These are phyloP conservation scores for Hermodice carunculata DNA, from an alignment of 2,888 invertebrate species.

Conservation along the genomic window DNA sequence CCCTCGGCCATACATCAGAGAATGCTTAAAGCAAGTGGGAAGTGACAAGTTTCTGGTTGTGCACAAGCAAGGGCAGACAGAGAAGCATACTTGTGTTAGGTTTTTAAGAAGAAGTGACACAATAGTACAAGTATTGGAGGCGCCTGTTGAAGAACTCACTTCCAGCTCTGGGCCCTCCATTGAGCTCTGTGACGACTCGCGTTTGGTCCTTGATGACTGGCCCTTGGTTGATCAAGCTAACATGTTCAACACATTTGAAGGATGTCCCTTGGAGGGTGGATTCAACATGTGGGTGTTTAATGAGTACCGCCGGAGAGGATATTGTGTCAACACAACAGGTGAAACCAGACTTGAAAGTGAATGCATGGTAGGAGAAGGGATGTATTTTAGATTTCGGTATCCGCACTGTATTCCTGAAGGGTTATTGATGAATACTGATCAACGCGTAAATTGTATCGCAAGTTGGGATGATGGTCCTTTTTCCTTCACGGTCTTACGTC, in stretches of 20 bases:
- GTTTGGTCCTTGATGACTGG: constrained; percentile 54
- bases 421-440: constrained; percentile 12
- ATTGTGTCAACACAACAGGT: constrained; percentile 17
- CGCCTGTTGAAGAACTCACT: constrained; percentile 14
- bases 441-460: constrained; percentile 21
- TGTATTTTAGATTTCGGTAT: constrained; percentile 20
- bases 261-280: constrained; percentile 22
- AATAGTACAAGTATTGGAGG: constrained; percentile 55
- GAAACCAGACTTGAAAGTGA: constrained; percentile 27
- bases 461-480: constrained; percentile 10
- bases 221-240: constrained; percentile 43
- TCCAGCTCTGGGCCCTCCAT: constrained; percentile 6
- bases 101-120: constrained; percentile 51
- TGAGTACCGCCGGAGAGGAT: neutral
- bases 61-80: constrained; percentile 27
- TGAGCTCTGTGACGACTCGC: constrained; percentile 48
- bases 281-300: constrained; percentile 22
- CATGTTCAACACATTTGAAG: constrained; percentile 10
- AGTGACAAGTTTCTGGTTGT: constrained; percentile 50
- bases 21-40: constrained; percentile 41
- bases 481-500: constrained; percentile 19
- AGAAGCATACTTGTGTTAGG: constrained; percentile 54
- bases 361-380: constrained; percentile 24
- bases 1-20: constrained; percentile 10
- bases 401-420: constrained; percentile 18